Evolutionary conservation across 2,113 vertebrate species (phyloP).

Genomic region (Nibea coibor): DNA sequence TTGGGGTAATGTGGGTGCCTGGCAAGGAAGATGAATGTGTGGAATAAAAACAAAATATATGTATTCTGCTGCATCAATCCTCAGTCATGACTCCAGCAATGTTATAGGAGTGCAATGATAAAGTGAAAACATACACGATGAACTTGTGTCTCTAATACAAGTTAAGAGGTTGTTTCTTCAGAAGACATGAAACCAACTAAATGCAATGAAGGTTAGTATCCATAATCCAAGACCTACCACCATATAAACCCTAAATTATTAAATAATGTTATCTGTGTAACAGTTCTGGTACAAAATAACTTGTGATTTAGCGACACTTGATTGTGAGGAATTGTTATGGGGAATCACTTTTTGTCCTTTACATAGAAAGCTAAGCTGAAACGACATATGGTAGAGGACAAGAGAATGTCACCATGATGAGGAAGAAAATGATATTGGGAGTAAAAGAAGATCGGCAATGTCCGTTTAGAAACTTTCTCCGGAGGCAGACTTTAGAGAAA

Average conservation of each 20-base stretch:
- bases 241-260: neutral
- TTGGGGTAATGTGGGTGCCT: neutral
- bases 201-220: neutral
- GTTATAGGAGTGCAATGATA: no score
- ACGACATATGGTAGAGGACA: neutral
- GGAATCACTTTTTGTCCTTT: neutral
- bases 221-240: neutral
- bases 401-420: slow-evolving; percentile 14
- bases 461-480: neutral
- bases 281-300: neutral
- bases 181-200: neutral
- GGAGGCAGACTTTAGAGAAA: neutral
- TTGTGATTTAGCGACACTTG: neutral
- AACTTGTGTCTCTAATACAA: neutral
- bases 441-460: neutral
- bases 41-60: neutral
- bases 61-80: no score
- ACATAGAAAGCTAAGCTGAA: neutral
- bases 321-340: no score
- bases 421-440: neutral
- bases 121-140: neutral
- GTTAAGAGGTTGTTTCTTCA: neutral
- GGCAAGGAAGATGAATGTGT: neutral
- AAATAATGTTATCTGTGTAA: neutral
- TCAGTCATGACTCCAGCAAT: no score